These are phyloP conservation scores for Orthochromis indermauri DNA, from an alignment of 2,113 vertebrate genomes.

Conservation along the genomic window DNA sequence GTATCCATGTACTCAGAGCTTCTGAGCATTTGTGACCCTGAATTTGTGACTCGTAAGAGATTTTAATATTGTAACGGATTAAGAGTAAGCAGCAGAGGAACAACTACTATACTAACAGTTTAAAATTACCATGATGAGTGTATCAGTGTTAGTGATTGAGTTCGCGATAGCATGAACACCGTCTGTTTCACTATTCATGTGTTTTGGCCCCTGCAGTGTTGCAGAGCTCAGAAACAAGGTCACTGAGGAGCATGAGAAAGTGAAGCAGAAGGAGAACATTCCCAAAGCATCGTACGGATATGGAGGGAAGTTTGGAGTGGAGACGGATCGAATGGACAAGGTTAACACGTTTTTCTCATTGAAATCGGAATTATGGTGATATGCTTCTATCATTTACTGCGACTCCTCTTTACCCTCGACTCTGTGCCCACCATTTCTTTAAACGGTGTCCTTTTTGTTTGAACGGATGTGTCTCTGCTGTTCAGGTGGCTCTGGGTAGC, in stretches of 20 bases:
- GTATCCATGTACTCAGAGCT: background rate
- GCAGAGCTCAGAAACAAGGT: conserved; percentile 84
- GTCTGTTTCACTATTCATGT: background rate
- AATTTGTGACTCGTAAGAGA: background rate
- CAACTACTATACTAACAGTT: background rate
- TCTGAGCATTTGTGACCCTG: background rate
- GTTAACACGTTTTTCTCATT: conserved; percentile 2
- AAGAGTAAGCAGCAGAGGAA: background rate
- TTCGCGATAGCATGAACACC: background rate
- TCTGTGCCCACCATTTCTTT: background rate
- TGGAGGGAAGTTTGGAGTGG: conserved; percentile 90
- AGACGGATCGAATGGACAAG: conserved; percentile 95
- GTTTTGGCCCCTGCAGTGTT: conserved; percentile 68
- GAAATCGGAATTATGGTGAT: background rate
- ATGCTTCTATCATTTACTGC: background rate
- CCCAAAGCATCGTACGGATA: conserved; percentile 94
- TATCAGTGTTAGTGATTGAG: background rate
- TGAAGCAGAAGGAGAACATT: conserved; percentile 83
- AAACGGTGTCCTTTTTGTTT: background rate
- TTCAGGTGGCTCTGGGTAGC: conserved; percentile 84
- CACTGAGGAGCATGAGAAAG: conserved; percentile 79
- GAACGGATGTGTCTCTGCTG: background rate
- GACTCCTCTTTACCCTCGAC: background rate
- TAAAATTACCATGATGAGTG: background rate
- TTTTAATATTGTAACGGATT: background rate